phyloP scores from a whole-genome alignment of 2,888 invertebrate genomes.

The Cephus sareptanus region DNA sequence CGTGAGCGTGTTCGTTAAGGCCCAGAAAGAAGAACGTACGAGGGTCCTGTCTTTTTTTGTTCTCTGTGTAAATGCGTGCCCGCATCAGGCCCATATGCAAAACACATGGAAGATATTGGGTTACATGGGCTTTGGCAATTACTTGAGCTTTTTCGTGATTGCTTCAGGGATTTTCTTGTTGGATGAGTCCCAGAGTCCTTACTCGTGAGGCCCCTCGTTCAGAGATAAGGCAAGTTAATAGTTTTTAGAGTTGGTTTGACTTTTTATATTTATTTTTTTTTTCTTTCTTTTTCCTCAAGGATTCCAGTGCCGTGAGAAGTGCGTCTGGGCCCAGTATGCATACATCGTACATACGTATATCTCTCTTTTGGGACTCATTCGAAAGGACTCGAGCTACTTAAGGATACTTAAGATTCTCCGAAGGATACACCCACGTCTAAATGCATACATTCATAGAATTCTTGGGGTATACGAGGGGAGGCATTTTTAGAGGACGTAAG shows the following conservation, averaged over 20 bases:
- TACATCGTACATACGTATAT: background rate
- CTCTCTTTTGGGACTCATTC: background rate
- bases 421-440: constrained; percentile 42
- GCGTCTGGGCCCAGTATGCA: background rate
- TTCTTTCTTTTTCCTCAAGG: constrained; percentile 1
- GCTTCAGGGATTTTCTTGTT: background rate
- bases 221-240: background rate
- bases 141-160: background rate
- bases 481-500: background rate
- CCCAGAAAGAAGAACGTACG: background rate
- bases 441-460: constrained; percentile 28
- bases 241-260: background rate
- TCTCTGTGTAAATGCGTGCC: background rate
- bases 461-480: background rate
- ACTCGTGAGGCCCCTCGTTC: background rate
- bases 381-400: constrained; percentile 19
- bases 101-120: constrained; percentile 31
- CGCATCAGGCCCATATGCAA: constrained; percentile 34
- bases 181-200: background rate
- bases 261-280: background rate
- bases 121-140: background rate
- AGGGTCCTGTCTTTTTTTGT: background rate
- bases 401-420: constrained; percentile 46
- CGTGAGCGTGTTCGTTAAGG: background rate
- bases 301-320: constrained; percentile 16